Evolutionary conservation across 1,140 invertebrate species (phyloP), one percentile per base, ranked within the genome.

Genomic region (Papilio dardanus): DNA sequence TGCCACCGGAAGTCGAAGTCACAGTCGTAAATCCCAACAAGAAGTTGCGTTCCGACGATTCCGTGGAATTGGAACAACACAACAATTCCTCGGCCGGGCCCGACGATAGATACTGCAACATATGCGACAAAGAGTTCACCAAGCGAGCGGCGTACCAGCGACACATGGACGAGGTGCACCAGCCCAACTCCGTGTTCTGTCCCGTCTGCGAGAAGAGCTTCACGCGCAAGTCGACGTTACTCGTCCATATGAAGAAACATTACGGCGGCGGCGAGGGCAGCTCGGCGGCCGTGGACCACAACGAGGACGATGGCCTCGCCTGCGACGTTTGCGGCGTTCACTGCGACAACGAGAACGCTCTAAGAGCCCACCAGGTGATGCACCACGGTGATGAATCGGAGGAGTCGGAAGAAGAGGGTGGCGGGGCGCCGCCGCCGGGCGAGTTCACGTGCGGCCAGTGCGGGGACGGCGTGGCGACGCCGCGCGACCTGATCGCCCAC

Each of bases 41-140:
- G 74, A 94, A 93, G 75, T 62, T 93, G 75, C 88, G 91, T 0
- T 91, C 90, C 0, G 93, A 93, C 58, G 91, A 93, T 68, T 91
- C 92, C 0, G 77, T 92, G 5, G 92, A 93, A 50, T 75, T 87
- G 75, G 87, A 89, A 19, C 83, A 87, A 14, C 86, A 87, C 50
- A 86, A 79, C 35, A 78, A 82, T 68, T 75, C 79, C 12, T 80
- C 83, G 0, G 77, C 81, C 7, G 82, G 83, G 2, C 31, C 82
- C 7, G 93, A 94, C 7, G 94, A 95, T 3, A 85, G 94, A 28
- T 94, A 95, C 77, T 95, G 95, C 75, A 94, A 94, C 12, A 90
- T 95, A 3, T 95, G 95, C 75, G 94, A 94, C 2, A 95, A 94
- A 58, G 91, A 94, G 46, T 95, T 95, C 69, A 93, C 94, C 0